A percentile compares a stretch with the other conserved stretches of the same genome.
phyloP scores from a whole-genome alignment of 2,797 vertebrate species.

The Siniperca undulata region DNA sequence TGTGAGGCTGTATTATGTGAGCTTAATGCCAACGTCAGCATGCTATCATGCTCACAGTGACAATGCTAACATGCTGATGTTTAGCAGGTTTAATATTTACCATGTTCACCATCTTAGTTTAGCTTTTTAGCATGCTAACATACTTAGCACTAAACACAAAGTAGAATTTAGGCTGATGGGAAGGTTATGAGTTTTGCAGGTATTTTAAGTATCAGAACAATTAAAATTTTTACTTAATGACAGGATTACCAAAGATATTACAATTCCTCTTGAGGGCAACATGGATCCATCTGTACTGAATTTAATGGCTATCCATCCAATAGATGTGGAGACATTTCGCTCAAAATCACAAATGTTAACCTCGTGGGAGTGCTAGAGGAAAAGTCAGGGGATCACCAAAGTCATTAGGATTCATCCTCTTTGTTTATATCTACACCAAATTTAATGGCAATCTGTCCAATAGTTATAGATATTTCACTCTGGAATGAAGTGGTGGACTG shows the following conservation, averaged over 20 bases:
- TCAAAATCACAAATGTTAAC: conserved; percentile 2
- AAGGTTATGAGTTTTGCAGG: neutral
- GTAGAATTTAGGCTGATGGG: neutral
- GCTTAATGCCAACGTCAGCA: neutral
- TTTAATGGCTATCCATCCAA: neutral
- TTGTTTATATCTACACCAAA: neutral
- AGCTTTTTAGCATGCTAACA: neutral
- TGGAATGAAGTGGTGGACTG: neutral
- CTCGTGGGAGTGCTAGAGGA: neutral
- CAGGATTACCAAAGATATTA: neutral
- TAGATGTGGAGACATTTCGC: neutral
- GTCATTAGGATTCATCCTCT: neutral
- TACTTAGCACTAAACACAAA: neutral
- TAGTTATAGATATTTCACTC: neutral
- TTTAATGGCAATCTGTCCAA: neutral
- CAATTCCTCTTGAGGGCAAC: neutral
- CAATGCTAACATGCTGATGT: neutral
- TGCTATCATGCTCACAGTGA: neutral
- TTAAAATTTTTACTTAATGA: neutral
- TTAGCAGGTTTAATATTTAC: neutral
- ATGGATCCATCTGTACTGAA: neutral
- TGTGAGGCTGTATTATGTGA: neutral
- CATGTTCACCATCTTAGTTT: neutral
- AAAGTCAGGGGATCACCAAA: neutral
- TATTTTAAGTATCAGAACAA: neutral